Evolutionary conservation across 2,888 invertebrate species (phyloP), one percentile per base, ranked within the genome.

Genomic region (Papilio elwesi): DNA sequence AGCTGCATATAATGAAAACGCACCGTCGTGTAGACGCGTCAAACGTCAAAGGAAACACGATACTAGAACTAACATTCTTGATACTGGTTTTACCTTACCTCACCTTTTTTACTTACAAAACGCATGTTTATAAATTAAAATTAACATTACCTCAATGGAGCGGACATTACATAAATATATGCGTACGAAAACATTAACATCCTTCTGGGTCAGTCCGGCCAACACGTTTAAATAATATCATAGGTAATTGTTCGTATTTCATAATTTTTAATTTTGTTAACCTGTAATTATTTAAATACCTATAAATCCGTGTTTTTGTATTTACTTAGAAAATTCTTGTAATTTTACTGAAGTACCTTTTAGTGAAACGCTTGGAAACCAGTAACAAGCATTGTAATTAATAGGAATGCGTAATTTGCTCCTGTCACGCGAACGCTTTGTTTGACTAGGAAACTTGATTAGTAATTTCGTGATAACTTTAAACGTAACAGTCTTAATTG

Each of bases 1-100:
- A 93, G 93, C 93, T 93, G 93, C 93, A 93, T 92, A 93, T 93
- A 93, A 93, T 93, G 93, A 93, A 92, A 93, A 93, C 92, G 92
- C 92, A 93, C 89, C 90, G 92, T 90, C 91, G 90, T 88, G 85
- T 86, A 84, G 88, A 85, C 90, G 89, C 90, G 91, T 89, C 90
- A 88, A 84, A 84, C 83, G 85, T 83, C 84, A 82, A 83, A 80
- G 88, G 87, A 88, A 89, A 90, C 90, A 88, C 85, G 52, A 82
- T 82, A 81, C 78, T 78, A 77, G 80, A 79, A 78, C 72, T 74
- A 70, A 7, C 10, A 26, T 71, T 85, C 77, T 83, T 87, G 90
- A 82, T 90, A 88, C 84, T 86, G 76, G 15, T 26, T 26, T 26
- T 26, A 26, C 26, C 2, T 26, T 26, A 26, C 9, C 11, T 49